Evolutionary conservation across 64 coral and sea anemone genomes (phyloP), one percentile per base, ranked within the genome.

Genomic region (Pachyseris speciosa): DNA sequence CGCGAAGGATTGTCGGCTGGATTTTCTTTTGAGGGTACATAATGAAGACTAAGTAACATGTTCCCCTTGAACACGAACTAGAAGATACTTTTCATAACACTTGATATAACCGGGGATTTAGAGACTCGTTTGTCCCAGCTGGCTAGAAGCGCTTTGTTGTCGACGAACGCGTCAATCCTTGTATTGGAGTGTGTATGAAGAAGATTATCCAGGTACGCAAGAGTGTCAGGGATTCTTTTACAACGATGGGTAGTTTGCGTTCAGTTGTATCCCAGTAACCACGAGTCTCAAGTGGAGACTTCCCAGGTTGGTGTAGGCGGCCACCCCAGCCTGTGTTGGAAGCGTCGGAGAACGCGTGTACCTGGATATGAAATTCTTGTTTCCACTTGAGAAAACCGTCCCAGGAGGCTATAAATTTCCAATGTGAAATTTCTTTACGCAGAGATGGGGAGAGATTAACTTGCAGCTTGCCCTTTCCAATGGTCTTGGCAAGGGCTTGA

Each of bases 241-340:
- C 52, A 50, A 32, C 47, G 44, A 80, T 80, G 44, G 43, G 69
- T 33, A 22, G 69, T 45, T 29, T 30, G 17, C 69, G 30, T n/a
- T 73, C 69, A 29, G 36, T 73, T 38, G 2, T 29, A n/a, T 73
- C 69, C 76, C 76, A 59, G 50, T 80, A 80, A 58, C 76, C 51
- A 3, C 51, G 44, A 32, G 50, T 52, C 28, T 58, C 43, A 29
- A 58, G 7, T 32, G 47, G 22, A 15, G 50, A n/a, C n/a, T n/a
- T n/a, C n/a, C n/a, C n/a, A n/a, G n/a, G n/a, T n/a, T n/a, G n/a
- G n/a, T n/a, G n/a, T n/a, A n/a, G n/a, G n/a, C n/a, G n/a, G n/a
- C n/a, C n/a, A n/a, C 78, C 78, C 75, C 48, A 53, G 50, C 50
- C 50, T 53, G 50, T 53, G 24, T 27, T 61, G 58, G 24, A n/a